Evolutionary conservation across 2,797 vertebrate genomes (phyloP).

Genomic region (Phrynocephalus forsythii): DNA sequence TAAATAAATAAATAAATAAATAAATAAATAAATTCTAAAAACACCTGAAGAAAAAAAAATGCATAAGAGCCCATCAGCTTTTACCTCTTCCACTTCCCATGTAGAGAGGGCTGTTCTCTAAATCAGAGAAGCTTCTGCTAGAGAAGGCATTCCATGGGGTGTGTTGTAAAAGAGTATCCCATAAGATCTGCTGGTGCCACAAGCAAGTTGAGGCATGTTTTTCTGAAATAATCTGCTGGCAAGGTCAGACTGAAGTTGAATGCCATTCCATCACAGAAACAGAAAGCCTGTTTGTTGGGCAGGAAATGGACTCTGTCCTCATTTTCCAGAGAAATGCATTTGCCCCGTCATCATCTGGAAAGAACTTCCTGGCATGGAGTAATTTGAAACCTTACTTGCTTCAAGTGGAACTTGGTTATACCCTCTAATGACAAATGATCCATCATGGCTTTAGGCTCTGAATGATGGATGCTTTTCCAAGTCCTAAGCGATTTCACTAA

Average conservation of each 20-base stretch:
- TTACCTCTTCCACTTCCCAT: background rate
- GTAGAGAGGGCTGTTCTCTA: background rate
- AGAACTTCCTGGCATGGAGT: slow-evolving; percentile 15
- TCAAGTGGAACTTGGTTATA: background rate
- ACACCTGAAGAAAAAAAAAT: background rate
- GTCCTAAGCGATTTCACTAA: background rate
- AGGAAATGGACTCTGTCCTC: background rate
- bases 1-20: too few species aligned
- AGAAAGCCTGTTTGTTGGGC: background rate
- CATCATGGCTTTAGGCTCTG: background rate
- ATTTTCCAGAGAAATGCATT: background rate
- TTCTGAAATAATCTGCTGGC: background rate
- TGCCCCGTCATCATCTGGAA: background rate
- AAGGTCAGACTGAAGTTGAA: background rate
- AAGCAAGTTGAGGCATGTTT: background rate
- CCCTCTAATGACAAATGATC: background rate
- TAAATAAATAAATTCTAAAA: background rate
- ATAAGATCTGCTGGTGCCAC: background rate
- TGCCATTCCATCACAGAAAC: background rate
- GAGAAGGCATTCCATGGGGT: background rate
- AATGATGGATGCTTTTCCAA: background rate
- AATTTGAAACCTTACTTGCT: slow-evolving; percentile 7
- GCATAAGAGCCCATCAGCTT: background rate
- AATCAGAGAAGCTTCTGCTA: background rate
- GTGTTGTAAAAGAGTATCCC: background rate